Base-by-base conservation (phyloP, 2,888 invertebrate species). In the Lasioglossum oenotherae region DNA sequence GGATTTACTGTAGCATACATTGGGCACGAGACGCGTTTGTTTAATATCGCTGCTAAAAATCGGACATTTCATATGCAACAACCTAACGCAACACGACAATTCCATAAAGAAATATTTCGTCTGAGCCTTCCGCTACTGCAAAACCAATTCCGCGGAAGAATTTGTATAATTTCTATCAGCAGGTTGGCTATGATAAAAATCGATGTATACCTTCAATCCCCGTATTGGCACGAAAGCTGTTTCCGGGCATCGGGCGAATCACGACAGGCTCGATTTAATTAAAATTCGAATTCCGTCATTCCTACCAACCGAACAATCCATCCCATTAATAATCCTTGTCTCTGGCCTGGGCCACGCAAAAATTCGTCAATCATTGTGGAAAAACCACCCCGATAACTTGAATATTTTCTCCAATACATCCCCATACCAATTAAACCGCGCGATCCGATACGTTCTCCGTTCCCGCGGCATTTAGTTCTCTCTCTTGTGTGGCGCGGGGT, bases 201-300 rank as follows among this genome's bases (percentile, higher is more conserved):
- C 64, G 31, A 64, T 64, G 27, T 64, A 31, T 31, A 64, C 64
- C n/a, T 64, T 31, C 64, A 31, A 64, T 64, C 14, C 64, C 14
- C 10, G 31, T 64, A 5, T 64, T 31, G 14, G 27, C 31, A 31
- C 16, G n/a, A 0, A 64, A 31, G 64, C 64, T 64, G 64, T 64
- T 31, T 64, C 60, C 27, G 4, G 31, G 16, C 64, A 64, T 64
- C 16, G 31, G 1, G 16, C 64, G 64, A 31, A 64, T 64, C 64
- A 16, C 64, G 31, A 31, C 64, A 31, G 64, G 31, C 64, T 31
- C 31, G 64, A 64, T 64, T 64, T 64, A 64, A 64, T 67, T 67
- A 67, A 35, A 67, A 67, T 35, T 67, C 19, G 35, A 67, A 67
- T 67, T 35, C 64, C 31, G 31, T 71, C 71, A 71, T 38, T 41